phyloP scores from a whole-genome alignment of 1,140 invertebrate species.

The Lasioglossum albipes region DNA sequence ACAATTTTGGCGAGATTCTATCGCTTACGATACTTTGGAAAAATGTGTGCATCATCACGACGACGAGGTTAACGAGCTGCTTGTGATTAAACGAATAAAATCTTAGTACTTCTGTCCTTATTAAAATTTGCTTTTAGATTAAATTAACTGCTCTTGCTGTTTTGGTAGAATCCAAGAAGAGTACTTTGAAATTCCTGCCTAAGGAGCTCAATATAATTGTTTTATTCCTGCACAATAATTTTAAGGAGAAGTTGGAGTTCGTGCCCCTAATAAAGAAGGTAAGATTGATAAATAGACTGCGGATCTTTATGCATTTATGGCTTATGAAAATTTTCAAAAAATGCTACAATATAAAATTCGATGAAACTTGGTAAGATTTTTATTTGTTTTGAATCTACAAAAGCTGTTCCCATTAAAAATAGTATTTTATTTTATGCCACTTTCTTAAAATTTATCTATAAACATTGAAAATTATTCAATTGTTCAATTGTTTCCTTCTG shows the following conservation, averaged over 20 bases:
- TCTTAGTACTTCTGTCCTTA: not conserved
- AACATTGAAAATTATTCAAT: too few relatives aligned
- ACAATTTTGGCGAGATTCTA: conserved; percentile 10
- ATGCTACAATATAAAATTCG: too few relatives aligned
- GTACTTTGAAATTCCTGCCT: conserved; percentile 83
- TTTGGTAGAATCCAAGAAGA: conserved; percentile 88
- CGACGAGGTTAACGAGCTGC: conserved; percentile 13
- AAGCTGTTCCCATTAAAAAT: too few relatives aligned
- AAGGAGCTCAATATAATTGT: conserved; percentile 86
- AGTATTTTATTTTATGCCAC: too few relatives aligned
- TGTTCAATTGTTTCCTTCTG: conserved; percentile 16
- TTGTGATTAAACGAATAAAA: not conserved
- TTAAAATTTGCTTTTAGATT: conserved; percentile 72
- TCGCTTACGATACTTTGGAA: conserved; percentile 21
- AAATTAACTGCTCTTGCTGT: conserved; percentile 82
- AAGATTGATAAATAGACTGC: conserved; percentile 3
- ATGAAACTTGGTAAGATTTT: too few relatives aligned
- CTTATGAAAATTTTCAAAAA: too few relatives aligned
- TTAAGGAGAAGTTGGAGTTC: conserved; percentile 85
- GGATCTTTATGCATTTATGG: too few relatives aligned
- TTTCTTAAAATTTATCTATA: too few relatives aligned
- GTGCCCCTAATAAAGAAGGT: conserved; percentile 85
- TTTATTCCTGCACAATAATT: conserved; percentile 86
- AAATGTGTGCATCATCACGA: conserved; percentile 15
- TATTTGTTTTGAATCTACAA: too few relatives aligned